Base-by-base conservation (phyloP, 2,113 vertebrate species). In the Alces alces region DNA sequence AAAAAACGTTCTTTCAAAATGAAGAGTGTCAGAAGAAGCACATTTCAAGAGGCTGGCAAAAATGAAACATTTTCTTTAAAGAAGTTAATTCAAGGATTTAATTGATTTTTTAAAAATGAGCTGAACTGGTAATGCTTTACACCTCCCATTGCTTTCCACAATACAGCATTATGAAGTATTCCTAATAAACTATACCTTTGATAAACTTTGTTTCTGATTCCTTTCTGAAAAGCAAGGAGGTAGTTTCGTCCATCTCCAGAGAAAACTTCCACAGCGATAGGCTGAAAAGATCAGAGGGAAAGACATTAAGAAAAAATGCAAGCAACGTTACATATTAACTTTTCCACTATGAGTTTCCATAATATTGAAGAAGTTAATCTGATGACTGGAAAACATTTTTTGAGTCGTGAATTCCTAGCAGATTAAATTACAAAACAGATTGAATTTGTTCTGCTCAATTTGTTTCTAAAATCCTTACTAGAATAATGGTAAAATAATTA, bases 171-270 rank as follows among this genome's bases (percentile, higher is more conserved):
- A 33, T 13, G 47, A 95, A 91, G 15, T 66, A 43, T 52, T 50
- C 28, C 33, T 47, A 47, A 39, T 70, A 66, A 89, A 91, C 13
- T 54, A 78, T 99, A 99, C 99, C 99, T 99, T 98, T 99, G 99
- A 98, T 99, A 99, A 95, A 99, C 99, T 99, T 99, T 99, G 98
- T 99, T 99, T 97, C 99, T 99, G 86, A 99, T 99, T 84, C 99
- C 99, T 97, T 99, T 99, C 97, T 99, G 99, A 98, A 99, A 99
- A 91, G 99, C 99, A 45, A 99, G 98, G 97, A 99, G 98, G 98
- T 99, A 99, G 99, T 99, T 99, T 83, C 99, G 99, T 85, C 99
- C 99, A 0, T 99, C 99, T n/a, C 99, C 99, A 55, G 99, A 99
- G 99, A 99, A 99, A 89, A 99, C 99, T 98, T 99, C 99, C 82